Conservation (phyloP, 2,797 vertebrate genomes). For the Synaphobranchus kaupii region DNA sequence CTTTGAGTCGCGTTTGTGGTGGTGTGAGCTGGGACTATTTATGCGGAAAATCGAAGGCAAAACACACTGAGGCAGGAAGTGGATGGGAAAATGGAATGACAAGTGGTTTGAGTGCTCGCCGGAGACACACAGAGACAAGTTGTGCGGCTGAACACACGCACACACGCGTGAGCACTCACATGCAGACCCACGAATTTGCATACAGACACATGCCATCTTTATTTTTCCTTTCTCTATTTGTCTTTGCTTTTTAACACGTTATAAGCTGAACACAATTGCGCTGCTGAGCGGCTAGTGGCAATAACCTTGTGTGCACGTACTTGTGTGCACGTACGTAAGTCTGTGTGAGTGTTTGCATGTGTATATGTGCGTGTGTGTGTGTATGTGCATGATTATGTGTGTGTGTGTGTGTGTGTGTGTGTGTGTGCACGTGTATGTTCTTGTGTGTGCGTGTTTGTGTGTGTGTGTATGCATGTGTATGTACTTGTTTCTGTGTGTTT, state of each 20-base stretch:
- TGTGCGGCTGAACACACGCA: constrained; percentile 35
- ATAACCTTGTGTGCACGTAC: not conserved
- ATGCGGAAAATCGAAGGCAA: constrained; percentile 70
- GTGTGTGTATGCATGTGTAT: not conserved
- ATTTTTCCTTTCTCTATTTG: not conserved
- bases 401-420: not conserved
- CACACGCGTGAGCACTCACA: not conserved
- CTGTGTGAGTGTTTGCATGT: not conserved
- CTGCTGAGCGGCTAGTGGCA: not conserved
- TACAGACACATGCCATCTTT: not conserved
- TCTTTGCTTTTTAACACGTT: not conserved
- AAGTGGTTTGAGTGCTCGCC: constrained; percentile 62
- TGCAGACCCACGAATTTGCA: not conserved
- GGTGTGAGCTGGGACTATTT: constrained; percentile 59
- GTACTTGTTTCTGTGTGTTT: not conserved
- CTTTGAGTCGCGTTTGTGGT: constrained; percentile 53
- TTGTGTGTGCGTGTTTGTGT: constrained; percentile 43
- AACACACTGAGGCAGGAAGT: constrained; percentile 63
- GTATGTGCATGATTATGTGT: not conserved
- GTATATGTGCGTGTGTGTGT: not conserved
- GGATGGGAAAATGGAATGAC: constrained; percentile 58
- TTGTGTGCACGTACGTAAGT: not conserved
- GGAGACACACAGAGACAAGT: constrained; percentile 40
- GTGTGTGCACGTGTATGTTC: not conserved
- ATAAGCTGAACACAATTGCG: not conserved